phyloP scores from a whole-genome alignment of 2,888 invertebrate species.

The Drosophila nr. fundita region DNA sequence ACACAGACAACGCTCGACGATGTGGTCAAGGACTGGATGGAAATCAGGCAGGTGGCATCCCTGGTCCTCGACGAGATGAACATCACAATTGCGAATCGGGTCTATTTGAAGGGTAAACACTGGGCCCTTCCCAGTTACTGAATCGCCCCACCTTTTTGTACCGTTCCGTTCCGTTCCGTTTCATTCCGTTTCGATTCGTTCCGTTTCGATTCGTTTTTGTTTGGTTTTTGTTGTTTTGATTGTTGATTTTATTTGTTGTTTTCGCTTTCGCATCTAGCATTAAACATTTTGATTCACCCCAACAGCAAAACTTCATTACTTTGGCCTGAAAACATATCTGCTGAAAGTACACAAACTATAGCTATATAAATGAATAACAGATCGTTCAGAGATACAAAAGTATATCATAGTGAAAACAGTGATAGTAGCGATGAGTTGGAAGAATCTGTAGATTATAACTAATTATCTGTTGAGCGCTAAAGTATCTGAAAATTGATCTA shows the following conservation, averaged over 20 bases:
- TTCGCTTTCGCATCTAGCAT: constrained; percentile 29
- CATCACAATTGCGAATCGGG: constrained; percentile 86
- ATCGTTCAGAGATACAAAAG: not conserved
- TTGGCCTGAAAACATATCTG: not conserved
- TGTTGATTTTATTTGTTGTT: constrained; percentile 28
- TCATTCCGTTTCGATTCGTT: not conserved
- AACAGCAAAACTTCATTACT: constrained; percentile 13
- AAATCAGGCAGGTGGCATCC: constrained; percentile 90
- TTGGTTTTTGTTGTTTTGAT: not conserved
- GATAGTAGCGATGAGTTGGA: not conserved
- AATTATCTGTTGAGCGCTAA: not conserved
- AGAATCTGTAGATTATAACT: not conserved
- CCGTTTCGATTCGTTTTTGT: constrained; percentile 1
- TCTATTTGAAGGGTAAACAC: constrained; percentile 90
- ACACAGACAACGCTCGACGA: constrained; percentile 92
- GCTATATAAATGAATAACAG: not conserved
- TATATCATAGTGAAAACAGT: not conserved
- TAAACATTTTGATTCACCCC: constrained; percentile 61
- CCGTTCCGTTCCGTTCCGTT: constrained; percentile 5
- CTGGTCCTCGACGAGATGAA: constrained; percentile 89
- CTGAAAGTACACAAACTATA: not conserved
- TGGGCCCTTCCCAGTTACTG: constrained; percentile 59
- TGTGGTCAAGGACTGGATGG: constrained; percentile 93
- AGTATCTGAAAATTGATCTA: not conserved
- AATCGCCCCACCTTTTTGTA: constrained; percentile 1